Conservation (phyloP, 1,140 invertebrate species). For the Bicyclus anynana region DNA sequence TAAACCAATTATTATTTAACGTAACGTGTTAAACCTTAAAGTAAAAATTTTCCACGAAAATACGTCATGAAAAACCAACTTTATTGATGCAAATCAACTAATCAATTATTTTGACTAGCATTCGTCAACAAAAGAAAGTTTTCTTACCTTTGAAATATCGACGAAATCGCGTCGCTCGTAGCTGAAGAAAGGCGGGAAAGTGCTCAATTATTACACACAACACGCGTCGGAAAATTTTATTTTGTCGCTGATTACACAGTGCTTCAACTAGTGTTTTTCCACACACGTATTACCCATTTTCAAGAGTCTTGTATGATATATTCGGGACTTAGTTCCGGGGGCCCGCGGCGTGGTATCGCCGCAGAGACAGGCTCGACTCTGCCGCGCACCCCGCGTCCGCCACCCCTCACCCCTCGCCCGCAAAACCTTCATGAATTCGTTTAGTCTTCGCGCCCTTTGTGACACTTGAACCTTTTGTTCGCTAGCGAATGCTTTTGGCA, state of each 20-base stretch:
- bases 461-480: slow-evolving; percentile 70
- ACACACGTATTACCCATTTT: slow-evolving; percentile 37
- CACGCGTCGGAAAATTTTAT: slow-evolving; percentile 27
- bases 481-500: slow-evolving; percentile 45
- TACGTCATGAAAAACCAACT: too few relatives aligned
- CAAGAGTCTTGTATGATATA: slow-evolving; percentile 27
- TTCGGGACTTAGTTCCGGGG: slow-evolving; percentile 23
- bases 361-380: slow-evolving; percentile 54
- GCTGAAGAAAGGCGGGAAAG: slow-evolving; percentile 26
- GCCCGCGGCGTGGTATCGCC: slow-evolving; percentile 54
- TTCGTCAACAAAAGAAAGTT: slow-evolving; percentile 47
- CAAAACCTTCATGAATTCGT: slow-evolving; percentile 56
- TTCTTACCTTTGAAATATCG: slow-evolving; percentile 47
- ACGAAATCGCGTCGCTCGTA: slow-evolving; percentile 36
- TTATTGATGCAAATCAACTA: too few relatives aligned
- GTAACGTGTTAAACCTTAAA: too few relatives aligned
- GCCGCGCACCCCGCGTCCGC: slow-evolving; percentile 34
- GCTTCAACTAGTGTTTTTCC: slow-evolving; percentile 46
- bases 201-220: slow-evolving; percentile 34
- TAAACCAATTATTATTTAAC: too few relatives aligned
- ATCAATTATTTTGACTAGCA: too few relatives aligned
- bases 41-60: too few relatives aligned
- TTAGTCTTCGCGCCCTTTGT: slow-evolving; percentile 72
- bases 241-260: slow-evolving; percentile 22
- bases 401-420: slow-evolving; percentile 34